These are phyloP conservation scores for Chrysaora quinquecirrha DNA, from an alignment of 30 jellyfish, hydroid and myxozoan genomes.

Conservation along the genomic window DNA sequence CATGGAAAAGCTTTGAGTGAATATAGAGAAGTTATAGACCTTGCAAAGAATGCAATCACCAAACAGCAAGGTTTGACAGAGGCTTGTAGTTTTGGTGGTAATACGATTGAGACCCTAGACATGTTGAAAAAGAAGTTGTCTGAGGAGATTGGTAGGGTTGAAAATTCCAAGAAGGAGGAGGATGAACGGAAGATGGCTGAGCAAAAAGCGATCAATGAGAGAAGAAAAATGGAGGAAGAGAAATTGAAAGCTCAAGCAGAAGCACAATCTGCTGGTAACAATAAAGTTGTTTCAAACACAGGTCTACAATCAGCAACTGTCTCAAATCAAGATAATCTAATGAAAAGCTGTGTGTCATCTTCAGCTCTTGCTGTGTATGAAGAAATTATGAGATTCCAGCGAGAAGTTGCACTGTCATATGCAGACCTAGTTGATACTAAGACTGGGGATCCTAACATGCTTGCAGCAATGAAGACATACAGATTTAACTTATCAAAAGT, in stretches of 20 bases:
- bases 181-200: constrained; percentile 40
- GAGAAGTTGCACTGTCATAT: constrained; percentile 13
- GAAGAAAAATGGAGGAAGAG: constrained; percentile 6
- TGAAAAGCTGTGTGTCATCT: constrained; percentile 27
- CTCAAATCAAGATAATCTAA: neutral
- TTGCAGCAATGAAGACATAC: constrained; percentile 35
- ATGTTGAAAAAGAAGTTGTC: constrained; percentile 4
- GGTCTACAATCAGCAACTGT: constrained; percentile 22
- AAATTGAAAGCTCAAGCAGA: neutral
- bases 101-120: neutral
- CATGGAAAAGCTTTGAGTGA: neutral
- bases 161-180: constrained; percentile 38
- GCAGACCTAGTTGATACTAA: constrained; percentile 6
- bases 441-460: neutral
- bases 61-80: constrained; percentile 29
- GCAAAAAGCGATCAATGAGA: constrained; percentile 46
- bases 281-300: too few relatives aligned
- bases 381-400: constrained; percentile 31
- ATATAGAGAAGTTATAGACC: neutral
- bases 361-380: constrained; percentile 57
- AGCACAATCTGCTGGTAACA: constrained; percentile 9
- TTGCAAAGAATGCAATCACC: constrained; percentile 6
- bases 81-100: constrained; percentile 3
- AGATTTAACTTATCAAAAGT: constrained; percentile 70
- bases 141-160: constrained; percentile 46